These are phyloP conservation scores for Columba guinea DNA, from an alignment of 2,797 vertebrate species.

Conservation along the genomic window DNA sequence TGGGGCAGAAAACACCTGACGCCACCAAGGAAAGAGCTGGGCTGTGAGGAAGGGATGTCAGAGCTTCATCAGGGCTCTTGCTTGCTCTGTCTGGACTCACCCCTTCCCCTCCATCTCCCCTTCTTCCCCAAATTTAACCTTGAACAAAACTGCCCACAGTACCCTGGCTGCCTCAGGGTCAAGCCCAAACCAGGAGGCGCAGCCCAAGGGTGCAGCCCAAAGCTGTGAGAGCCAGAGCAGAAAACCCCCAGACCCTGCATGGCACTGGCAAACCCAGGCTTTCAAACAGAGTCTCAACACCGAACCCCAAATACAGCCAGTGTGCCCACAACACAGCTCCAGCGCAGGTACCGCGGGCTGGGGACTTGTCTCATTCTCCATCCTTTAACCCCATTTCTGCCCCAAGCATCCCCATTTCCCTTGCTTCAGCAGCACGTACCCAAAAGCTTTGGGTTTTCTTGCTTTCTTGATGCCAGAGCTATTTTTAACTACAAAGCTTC, in stretches of 20 bases:
- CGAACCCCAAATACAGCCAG: accelerated
- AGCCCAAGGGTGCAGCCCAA: accelerated
- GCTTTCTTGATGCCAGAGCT: not conserved
- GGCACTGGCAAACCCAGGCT: not conserved
- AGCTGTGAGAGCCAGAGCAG: not conserved
- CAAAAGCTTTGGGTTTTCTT: not conserved
- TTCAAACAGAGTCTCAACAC: not conserved
- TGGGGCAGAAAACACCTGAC: not conserved
- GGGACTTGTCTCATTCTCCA: not conserved
- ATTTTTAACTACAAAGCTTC: not conserved
- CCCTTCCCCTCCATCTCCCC: not conserved
- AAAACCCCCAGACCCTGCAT: not conserved
- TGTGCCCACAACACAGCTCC: no score
- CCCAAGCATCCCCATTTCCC: not conserved
- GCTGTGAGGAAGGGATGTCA: not conserved
- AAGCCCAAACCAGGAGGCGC: not conserved
- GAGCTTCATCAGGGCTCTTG: not conserved
- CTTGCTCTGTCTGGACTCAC: not conserved
- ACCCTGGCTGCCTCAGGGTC: not conserved
- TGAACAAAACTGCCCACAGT: not conserved
- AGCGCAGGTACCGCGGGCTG: accelerated
- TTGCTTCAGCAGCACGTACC: not conserved
- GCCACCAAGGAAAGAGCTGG: not conserved
- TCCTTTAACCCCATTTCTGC: not conserved
- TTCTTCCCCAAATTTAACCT: not conserved